Percentiles rank a stretch among this genome's conserved stretches.
Evolutionary conservation across 2,888 invertebrate genomes (phyloP).

Genomic region (Agrotis exclamationis): DNA sequence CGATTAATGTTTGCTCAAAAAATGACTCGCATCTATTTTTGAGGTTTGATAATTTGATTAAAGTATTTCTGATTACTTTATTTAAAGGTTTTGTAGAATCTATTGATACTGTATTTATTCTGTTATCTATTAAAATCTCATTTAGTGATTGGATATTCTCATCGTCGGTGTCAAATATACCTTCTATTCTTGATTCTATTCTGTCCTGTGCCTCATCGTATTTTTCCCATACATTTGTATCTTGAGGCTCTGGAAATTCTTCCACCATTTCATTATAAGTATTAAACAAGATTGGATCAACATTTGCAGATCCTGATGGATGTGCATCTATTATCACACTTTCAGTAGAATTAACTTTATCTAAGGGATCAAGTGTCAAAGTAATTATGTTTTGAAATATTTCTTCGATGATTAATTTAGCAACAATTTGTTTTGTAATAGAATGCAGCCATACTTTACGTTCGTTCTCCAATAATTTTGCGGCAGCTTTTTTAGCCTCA

Average conservation of each 20-base stretch:
- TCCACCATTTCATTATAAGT: constrained; percentile 81
- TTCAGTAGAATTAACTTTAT: constrained; percentile 68
- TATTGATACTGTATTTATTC: constrained; percentile 85
- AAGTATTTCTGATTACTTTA: constrained; percentile 75
- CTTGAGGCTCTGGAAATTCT: constrained; percentile 87
- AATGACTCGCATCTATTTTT: constrained; percentile 87
- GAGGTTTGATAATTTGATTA: constrained; percentile 75
- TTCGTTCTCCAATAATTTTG: constrained; percentile 69
- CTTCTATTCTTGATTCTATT: constrained; percentile 85
- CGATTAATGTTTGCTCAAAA: constrained; percentile 91
- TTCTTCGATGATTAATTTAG: constrained; percentile 79
- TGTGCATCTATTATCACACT: constrained; percentile 88
- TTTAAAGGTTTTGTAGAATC: constrained; percentile 79
- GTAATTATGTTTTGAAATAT: constrained; percentile 71
- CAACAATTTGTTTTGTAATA: constrained; percentile 77
- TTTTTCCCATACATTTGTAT: constrained; percentile 87
- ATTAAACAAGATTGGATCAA: constrained; percentile 81
- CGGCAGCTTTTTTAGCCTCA: constrained; percentile 78
- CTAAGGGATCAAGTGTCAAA: constrained; percentile 54
- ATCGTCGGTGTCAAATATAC: constrained; percentile 84
- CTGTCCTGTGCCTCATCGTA: constrained; percentile 85
- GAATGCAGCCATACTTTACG: constrained; percentile 76
- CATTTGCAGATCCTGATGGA: constrained; percentile 76
- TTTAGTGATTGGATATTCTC: constrained; percentile 83
- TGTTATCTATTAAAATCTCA: constrained; percentile 80